Conservation (phyloP, 2,888 invertebrate species). For the Rhaphigaster nebulosa region DNA sequence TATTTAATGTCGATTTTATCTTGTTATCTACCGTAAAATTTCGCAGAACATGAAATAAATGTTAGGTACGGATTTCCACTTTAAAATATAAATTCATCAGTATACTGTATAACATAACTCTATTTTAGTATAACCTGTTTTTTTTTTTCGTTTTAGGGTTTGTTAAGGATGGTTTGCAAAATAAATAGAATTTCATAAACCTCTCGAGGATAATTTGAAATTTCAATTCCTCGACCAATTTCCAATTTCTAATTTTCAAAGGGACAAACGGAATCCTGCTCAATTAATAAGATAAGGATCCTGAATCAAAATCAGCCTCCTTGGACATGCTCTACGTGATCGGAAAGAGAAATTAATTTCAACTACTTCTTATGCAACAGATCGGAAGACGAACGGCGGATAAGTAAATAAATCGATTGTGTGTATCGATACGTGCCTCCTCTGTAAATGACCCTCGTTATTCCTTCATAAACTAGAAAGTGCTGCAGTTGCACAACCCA, state of each 20-base stretch:
- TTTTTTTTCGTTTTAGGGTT: too few species aligned
- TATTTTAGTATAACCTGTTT: too few species aligned
- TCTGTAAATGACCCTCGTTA: conserved; percentile 28
- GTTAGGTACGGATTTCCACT: too few species aligned
- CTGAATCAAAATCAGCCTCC: conserved; percentile 27
- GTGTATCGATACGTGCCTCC: conserved; percentile 35
- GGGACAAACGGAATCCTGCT: not conserved
- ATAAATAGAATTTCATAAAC: not conserved
- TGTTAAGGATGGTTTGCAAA: too few species aligned
- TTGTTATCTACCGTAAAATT: too few species aligned
- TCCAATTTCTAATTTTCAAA: not conserved
- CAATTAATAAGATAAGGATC: conserved; percentile 33
- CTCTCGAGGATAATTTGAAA: not conserved
- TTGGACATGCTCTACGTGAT: not conserved
- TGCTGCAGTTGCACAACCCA: conserved; percentile 4
- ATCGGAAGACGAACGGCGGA: conserved; percentile 6
- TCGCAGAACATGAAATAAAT: too few species aligned
- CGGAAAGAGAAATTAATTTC: conserved; percentile 41
- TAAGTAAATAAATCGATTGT: conserved; percentile 41
- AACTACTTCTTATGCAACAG: conserved; percentile 15
- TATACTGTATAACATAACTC: too few species aligned
- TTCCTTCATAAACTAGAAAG: conserved; percentile 41
- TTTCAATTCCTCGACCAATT: not conserved
- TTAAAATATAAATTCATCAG: too few species aligned
- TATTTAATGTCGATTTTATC: too few species aligned